Evolutionary conservation across 2,113 vertebrate species (phyloP), one percentile per base, ranked within the genome.

Genomic region (Pavo muticus): DNA sequence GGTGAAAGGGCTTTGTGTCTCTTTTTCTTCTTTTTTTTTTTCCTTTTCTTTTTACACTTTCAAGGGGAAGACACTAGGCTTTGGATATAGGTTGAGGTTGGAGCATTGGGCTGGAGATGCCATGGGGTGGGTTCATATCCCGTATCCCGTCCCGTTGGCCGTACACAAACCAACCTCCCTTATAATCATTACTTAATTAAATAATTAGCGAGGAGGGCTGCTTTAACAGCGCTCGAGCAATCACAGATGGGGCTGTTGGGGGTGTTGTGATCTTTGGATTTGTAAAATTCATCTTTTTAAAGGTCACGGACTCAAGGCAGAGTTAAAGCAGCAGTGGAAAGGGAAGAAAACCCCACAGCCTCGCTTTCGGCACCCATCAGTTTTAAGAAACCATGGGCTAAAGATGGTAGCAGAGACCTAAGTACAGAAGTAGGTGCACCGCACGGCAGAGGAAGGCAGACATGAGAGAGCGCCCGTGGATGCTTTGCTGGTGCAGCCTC

Each of bases 381-480:
- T 32, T 70, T 52, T 37, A 15, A 40, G 78, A 57, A 77, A 16
- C 27, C 24, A 2, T 2, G 48, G 70, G 30, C 39, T 52, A 44
- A 70, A 47, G 0, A 3, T 10, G 54, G 48, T n/a, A 47, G 57
- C 77, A 83, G 72, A 16, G 61, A 11, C 15, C 52, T 45, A 6
- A 30, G 23, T 17, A 14, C 35, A 57, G 77, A 3, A 37, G n/a
- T 7, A 11, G 86, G 29, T 23, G 40, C 15, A 70, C 54, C 27
- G 2, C 68, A 2, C 37, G 14, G 61, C 61, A 32, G 35, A 4
- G 57, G 39, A 30, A 32, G n/a, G 42, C 11, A 11, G 52, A 12
- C 10, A 27, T 10, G 23, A n/a, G 10, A 11, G 25, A 24, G 65
- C 27, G 11, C 11, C 20, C 2, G 0, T 1, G 12, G 48, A 9